These are phyloP conservation scores for Orthonevra nobilis DNA, from an alignment of 2,888 invertebrate genomes.

Conservation along the genomic window DNA sequence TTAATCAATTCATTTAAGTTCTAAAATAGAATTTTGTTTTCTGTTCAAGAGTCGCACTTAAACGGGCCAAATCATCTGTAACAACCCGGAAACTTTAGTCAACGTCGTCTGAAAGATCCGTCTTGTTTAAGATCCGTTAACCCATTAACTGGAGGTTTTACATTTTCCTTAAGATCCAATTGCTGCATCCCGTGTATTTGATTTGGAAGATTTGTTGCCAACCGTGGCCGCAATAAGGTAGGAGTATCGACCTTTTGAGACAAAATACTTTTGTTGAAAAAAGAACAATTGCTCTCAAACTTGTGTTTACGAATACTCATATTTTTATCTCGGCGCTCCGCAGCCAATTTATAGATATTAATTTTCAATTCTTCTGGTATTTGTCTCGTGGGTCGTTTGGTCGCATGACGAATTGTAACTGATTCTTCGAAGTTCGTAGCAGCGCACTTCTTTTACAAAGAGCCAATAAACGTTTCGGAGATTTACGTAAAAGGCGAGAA, in stretches of 20 bases:
- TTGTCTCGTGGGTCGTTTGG: constrained; percentile 92
- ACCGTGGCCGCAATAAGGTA: constrained; percentile 76
- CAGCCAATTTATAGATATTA: constrained; percentile 87
- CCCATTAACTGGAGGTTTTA: constrained; percentile 74
- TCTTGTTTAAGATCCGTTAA: constrained; percentile 74
- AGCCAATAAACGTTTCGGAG: constrained; percentile 84
- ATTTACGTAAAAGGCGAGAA: constrained; percentile 86
- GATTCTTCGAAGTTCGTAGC: constrained; percentile 87
- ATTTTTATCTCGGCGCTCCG: constrained; percentile 84
- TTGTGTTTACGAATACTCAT: constrained; percentile 81
- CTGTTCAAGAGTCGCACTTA: constrained; percentile 74
- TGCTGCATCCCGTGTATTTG: constrained; percentile 72
- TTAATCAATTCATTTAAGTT: neutral
- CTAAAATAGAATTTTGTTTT: constrained; percentile 68
- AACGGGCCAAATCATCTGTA: constrained; percentile 76
- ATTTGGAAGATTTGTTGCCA: constrained; percentile 77
- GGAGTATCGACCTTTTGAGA: too few relatives aligned
- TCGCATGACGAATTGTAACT: constrained; percentile 87
- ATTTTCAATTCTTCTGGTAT: constrained; percentile 88
- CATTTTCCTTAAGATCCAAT: constrained; percentile 71
- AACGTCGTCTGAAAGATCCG: constrained; percentile 74
- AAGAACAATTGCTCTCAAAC: constrained; percentile 78
- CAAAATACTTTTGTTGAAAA: constrained; percentile 77
- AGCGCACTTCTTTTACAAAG: constrained; percentile 87
- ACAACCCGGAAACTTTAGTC: constrained; percentile 75